A percentile compares a stretch with the other conserved stretches of the same genome.
Conservation (phyloP, 2,888 invertebrate species). For the Bursaphelenchus okinawaensis region DNA sequence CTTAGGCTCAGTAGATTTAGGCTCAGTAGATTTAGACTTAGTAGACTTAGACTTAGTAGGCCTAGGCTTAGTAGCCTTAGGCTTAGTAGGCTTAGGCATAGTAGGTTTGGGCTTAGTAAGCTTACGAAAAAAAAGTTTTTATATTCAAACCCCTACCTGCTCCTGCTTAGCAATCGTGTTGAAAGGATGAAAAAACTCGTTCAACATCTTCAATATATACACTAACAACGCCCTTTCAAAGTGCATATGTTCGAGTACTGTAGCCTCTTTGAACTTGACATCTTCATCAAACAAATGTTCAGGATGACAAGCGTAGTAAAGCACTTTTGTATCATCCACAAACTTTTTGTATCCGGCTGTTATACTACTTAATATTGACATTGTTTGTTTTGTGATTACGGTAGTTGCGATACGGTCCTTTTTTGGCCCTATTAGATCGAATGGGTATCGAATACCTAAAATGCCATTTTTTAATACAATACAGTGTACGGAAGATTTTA, state of each 20-base stretch:
- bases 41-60: no score
- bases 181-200: not conserved
- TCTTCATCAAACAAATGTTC: not conserved
- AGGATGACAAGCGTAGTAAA: not conserved
- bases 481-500: no score
- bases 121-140: no score
- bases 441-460: not conserved
- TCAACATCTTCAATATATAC: not conserved
- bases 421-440: not conserved
- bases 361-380: not conserved
- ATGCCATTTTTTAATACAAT: no score
- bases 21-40: no score
- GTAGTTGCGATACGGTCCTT: not conserved
- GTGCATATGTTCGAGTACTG: not conserved
- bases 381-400: not conserved
- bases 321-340: not conserved
- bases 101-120: no score
- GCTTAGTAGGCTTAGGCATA: no score
- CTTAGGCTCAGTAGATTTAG: no score
- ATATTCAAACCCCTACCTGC: not conserved
- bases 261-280: not conserved
- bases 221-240: not conserved
- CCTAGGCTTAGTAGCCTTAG: no score
- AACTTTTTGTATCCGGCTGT: not conserved
- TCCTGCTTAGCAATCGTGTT: not conserved